Evolutionary conservation across 2,113 vertebrate species (phyloP).

Genomic region (Mobula birostris): DNA sequence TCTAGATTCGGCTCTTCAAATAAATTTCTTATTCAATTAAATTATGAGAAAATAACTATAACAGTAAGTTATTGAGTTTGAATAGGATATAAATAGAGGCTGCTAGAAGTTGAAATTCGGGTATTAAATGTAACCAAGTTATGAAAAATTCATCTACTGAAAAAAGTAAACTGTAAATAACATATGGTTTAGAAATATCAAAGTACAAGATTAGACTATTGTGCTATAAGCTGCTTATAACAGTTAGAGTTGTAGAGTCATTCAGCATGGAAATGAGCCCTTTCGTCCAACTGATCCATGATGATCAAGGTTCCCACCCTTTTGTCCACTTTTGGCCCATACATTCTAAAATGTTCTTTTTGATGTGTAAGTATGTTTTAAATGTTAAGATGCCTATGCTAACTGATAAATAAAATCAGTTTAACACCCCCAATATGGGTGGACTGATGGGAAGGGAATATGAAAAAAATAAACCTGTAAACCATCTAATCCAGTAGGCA

Average conservation of each 20-base stretch:
- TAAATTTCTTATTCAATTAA: neutral
- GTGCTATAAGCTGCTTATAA: neutral
- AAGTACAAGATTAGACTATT: neutral
- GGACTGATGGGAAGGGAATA: too few species aligned
- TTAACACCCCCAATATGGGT: too few species aligned
- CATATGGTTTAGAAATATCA: neutral
- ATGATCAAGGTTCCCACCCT: too few species aligned
- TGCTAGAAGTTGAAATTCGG: neutral
- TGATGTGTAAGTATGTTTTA: too few species aligned
- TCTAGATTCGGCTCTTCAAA: neutral
- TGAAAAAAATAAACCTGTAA: too few species aligned
- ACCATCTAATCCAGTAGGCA: too few species aligned
- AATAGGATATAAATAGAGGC: neutral
- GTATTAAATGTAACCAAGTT: neutral
- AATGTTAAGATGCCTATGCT: too few species aligned
- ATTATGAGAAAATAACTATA: neutral
- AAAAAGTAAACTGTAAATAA: neutral
- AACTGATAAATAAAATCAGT: too few species aligned
- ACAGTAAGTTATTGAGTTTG: neutral
- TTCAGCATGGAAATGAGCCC: too few species aligned
- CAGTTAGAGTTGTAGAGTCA: neutral
- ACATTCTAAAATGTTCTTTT: too few species aligned
- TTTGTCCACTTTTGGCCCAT: too few species aligned
- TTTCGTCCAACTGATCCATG: too few species aligned
- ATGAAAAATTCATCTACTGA: neutral